Conservation (phyloP, 1,140 invertebrate genomes). For the Globodera rostochiensis region DNA sequence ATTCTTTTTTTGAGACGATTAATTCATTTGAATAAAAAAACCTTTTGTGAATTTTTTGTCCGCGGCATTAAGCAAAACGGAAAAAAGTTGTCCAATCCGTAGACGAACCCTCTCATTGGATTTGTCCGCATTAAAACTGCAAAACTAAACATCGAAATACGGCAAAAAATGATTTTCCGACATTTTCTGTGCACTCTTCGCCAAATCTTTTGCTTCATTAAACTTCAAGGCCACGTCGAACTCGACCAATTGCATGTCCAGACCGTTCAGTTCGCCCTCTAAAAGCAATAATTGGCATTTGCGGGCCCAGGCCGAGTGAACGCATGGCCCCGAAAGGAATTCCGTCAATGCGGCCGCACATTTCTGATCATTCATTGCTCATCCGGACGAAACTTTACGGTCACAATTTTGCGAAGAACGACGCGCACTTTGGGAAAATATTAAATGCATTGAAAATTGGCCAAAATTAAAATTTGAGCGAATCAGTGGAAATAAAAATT, state of each 20-base stretch:
- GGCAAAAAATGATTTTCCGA: background rate
- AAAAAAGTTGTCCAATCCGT: constrained; percentile 27
- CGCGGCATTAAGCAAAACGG: background rate
- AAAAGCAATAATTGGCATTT: constrained; percentile 27
- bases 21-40: background rate
- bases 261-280: constrained; percentile 17
- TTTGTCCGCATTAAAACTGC: constrained; percentile 21
- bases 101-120: constrained; percentile 22
- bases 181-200: constrained; percentile 25
- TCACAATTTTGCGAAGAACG: constrained; percentile 4
- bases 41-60: constrained; percentile 9
- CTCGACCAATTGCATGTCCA: constrained; percentile 26
- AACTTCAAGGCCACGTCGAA: constrained; percentile 34
- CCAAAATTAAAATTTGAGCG: background rate
- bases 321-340: background rate
- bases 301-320: constrained; percentile 29
- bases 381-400: background rate
- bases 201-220: constrained; percentile 24
- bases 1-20: background rate
- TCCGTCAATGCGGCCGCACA: constrained; percentile 6
- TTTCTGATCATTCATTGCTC: constrained; percentile 1
- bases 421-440: background rate
- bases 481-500: background rate
- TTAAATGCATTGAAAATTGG: background rate
- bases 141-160: background rate